Base-by-base conservation (phyloP, 2,888 invertebrate species). In the Volucella bombylans region DNA sequence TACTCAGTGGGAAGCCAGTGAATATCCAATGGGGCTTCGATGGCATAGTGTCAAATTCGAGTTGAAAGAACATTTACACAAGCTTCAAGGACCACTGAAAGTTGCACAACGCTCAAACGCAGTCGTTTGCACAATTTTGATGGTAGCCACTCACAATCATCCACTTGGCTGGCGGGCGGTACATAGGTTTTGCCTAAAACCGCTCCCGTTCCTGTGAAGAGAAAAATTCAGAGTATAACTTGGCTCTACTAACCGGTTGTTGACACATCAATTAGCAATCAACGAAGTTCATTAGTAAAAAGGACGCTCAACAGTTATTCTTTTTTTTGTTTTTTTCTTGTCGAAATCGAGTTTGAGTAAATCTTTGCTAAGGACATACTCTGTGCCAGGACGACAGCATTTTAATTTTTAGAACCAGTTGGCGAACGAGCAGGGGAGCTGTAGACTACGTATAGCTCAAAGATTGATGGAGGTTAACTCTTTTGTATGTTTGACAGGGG, bases 181-280 rank as follows among this genome's bases (percentile, higher is more conserved):
- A 38, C 38, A 9, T 9, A 49, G 52, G 52, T 52, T 61, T 52
- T 50, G 49, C n/a, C 50, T 54, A 52, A 64, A 55, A 72, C 65
- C 55, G 15, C 64, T 52, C 12, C 50, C 15, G 12, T 12, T n/a
- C 15, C 23, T 15, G 41, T 11, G 39, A 43, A 12, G 38, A 6
- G 31, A 31, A 31, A 31, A 31, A 31, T 0, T 31, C 31, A 6
- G 31, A 6, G 6, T 1, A 31, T 31, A 31, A 31, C 31, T 31
- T 31, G 31, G 6, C 6, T 31, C 31, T 43, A 10, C 2, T 2
- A 31, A 14, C n/a, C n/a, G 14, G 68, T 54, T 79, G 79, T 83
- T 83, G 83, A 83, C 83, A 83, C 76, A 83, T 79, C 83, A 83
- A 83, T 83, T 83, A 83, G 74, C 83, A 83, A 83, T 83, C 83